A percentile compares a stretch with the other conserved stretches of the same genome.
Evolutionary conservation across 2,888 invertebrate species (phyloP).

Genomic region (Athalia cordata): DNA sequence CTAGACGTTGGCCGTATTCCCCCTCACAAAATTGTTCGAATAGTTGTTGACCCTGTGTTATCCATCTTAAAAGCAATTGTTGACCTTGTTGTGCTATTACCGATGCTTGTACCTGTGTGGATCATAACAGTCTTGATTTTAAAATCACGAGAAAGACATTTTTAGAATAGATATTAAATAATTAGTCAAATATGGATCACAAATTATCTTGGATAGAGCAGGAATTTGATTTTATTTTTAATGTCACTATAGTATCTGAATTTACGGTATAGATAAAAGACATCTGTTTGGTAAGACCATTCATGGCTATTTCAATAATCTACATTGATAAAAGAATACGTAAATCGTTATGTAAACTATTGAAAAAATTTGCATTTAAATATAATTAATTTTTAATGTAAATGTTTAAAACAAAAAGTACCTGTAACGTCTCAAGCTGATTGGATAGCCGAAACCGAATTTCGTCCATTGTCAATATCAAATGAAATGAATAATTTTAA

Average conservation of each 20-base stretch:
- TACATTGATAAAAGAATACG: neutral
- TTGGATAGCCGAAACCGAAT: conserved; percentile 67
- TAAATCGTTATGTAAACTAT: conserved; percentile 13
- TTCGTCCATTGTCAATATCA: conserved; percentile 66
- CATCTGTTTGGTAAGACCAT: neutral
- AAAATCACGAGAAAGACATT: neutral
- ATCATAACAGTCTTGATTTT: neutral
- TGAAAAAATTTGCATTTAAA: neutral
- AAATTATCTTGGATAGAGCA: too few species aligned
- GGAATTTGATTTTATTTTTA: too few species aligned
- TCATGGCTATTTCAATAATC: neutral
- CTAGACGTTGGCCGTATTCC: conserved; percentile 58
- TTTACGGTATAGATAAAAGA: neutral
- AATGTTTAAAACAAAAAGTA: conserved; percentile 53
- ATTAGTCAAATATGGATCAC: too few species aligned
- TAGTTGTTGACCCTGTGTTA: conserved; percentile 57
- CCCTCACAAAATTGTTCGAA: conserved; percentile 58
- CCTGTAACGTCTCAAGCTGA: conserved; percentile 69
- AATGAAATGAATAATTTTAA: conserved; percentile 45
- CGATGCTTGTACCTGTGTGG: conserved; percentile 61
- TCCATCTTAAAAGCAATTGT: conserved; percentile 58
- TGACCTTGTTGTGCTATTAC: conserved; percentile 63
- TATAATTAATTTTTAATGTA: neutral
- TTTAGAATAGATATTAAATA: neutral
- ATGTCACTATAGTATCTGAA: too few species aligned